Evolutionary conservation across 2,113 vertebrate genomes (phyloP).

Genomic region (Gavia stellata): DNA sequence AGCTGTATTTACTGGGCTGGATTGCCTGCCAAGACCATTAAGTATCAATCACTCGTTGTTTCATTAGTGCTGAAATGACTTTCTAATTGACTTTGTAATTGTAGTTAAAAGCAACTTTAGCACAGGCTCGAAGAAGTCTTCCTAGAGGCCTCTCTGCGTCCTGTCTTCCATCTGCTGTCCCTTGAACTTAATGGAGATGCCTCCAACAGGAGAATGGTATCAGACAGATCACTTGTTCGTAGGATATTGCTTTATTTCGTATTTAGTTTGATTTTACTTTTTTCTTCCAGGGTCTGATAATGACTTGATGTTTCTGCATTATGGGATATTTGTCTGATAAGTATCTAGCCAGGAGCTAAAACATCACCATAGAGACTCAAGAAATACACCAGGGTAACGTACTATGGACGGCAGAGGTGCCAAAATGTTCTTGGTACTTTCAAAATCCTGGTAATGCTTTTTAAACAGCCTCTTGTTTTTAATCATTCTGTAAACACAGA

Average conservation of each 20-base stretch:
- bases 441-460: background rate
- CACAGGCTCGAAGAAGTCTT: background rate
- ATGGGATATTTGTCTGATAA: background rate
- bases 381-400: background rate
- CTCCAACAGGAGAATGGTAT: background rate
- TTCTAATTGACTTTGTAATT: slow-evolving; percentile 64
- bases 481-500: background rate
- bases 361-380: background rate
- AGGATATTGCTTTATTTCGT: background rate
- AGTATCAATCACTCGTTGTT: slow-evolving; percentile 41
- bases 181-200: background rate
- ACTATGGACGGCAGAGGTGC: background rate
- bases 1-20: slow-evolving; percentile 16
- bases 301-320: background rate
- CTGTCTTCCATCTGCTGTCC: slow-evolving; percentile 41
- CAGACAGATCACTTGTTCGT: background rate
- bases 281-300: background rate
- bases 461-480: background rate
- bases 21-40: slow-evolving; percentile 30
- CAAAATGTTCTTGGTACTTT: background rate
- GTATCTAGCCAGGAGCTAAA: background rate
- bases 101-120: slow-evolving; percentile 57
- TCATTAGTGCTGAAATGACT: slow-evolving; percentile 56
- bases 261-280: background rate
- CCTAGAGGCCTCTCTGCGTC: background rate